phyloP scores from a whole-genome alignment of 1,140 invertebrate species.

The Mamestra configurata region DNA sequence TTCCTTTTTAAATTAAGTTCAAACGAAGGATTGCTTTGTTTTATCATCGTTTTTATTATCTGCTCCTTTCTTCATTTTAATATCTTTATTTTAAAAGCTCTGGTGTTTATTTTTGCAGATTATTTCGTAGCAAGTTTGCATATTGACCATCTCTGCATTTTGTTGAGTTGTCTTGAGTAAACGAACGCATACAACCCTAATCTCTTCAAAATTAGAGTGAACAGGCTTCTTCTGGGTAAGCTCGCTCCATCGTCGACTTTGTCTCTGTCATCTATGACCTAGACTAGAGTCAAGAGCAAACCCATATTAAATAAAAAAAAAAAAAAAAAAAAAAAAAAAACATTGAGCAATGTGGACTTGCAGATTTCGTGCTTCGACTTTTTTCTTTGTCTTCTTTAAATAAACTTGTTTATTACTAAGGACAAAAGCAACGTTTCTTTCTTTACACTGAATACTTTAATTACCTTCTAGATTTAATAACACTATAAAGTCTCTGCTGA shows the following conservation, averaged over 20 bases:
- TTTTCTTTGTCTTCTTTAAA: constrained; percentile 9
- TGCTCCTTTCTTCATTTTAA: no score
- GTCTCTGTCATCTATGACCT: no score
- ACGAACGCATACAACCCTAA: no score
- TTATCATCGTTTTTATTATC: not conserved
- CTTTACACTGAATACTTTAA: not conserved
- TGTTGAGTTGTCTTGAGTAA: not conserved
- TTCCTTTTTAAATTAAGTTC: not conserved
- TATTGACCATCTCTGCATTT: constrained; percentile 4
- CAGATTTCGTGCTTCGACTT: not conserved
- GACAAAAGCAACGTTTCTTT: not conserved
- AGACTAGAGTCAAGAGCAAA: no score
- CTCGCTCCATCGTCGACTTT: no score
- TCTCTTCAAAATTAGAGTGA: no score
- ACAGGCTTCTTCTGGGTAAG: no score
- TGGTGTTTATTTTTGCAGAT: not conserved
- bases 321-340: no score
- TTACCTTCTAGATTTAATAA: not conserved
- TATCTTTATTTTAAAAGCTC: not conserved
- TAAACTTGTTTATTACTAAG: not conserved
- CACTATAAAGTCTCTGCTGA: not conserved
- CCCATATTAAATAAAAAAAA: no score
- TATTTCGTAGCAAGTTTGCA: not conserved
- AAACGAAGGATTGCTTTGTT: not conserved
- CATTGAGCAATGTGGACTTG: not conserved